phyloP scores from a whole-genome alignment of 2,797 vertebrate genomes.

The Amblyopsis hoosieri region DNA sequence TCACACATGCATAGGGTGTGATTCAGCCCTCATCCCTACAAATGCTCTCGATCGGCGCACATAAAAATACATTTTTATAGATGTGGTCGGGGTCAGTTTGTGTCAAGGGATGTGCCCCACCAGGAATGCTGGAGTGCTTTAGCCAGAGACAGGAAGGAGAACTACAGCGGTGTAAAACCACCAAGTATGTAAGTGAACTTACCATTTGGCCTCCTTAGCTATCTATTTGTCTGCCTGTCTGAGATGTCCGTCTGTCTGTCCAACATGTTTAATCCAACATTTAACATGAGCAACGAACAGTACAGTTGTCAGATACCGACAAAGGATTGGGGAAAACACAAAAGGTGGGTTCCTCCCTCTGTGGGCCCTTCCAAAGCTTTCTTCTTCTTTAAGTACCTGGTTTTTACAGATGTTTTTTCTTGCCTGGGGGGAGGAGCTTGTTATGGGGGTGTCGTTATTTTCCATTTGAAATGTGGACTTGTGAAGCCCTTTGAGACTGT shows the following conservation, averaged over 20 bases:
- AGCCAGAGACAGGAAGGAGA: conserved; percentile 52
- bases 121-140: conserved; percentile 67
- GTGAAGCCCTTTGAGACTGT: no score
- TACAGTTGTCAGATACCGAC: no score
- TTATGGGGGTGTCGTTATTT: no score
- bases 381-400: no score
- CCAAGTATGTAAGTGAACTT: conserved; percentile 49
- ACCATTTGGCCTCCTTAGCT: conserved; percentile 11
- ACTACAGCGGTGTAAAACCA: conserved; percentile 55
- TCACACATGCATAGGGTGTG: conserved; percentile 54
- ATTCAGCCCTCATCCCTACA: conserved; percentile 69
- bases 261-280: conserved; percentile 5
- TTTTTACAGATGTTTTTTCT: no score
- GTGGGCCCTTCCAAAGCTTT: no score
- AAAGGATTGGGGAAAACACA: no score
- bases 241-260: conserved; percentile 45
- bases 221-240: conserved; percentile 21
- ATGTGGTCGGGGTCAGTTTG: conserved; percentile 75
- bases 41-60: conserved; percentile 64
- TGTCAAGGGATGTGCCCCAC: conserved; percentile 71
- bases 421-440: no score
- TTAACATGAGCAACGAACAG: no score
- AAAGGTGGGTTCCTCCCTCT: no score
- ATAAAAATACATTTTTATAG: conserved; percentile 75
- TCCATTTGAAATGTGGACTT: no score